Evolutionary conservation across 2,113 vertebrate species (phyloP), one percentile per base, ranked within the genome.

Genomic region (Sorex araneus): DNA sequence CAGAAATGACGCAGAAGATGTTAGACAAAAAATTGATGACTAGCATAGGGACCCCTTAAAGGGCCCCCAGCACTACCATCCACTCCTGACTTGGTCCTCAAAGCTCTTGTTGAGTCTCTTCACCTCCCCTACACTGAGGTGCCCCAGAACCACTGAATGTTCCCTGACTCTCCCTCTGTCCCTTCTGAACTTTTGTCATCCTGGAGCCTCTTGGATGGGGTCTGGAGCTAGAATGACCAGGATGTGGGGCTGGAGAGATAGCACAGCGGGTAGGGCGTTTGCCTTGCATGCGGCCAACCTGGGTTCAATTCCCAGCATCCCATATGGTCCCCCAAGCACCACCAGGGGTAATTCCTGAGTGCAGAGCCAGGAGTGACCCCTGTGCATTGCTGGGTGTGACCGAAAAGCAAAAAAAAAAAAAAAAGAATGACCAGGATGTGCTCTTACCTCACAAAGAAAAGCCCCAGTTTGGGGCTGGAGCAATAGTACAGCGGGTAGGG

Each of bases 391-490:
- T n/a, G n/a, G n/a, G n/a, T n/a, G n/a, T n/a, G n/a, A n/a, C n/a
- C n/a, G n/a, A n/a, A n/a, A n/a, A n/a, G n/a, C n/a, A n/a, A n/a
- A n/a, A n/a, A n/a, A n/a, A n/a, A n/a, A n/a, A n/a, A n/a, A n/a
- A n/a, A n/a, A n/a, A n/a, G 92, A 88, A 92, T 93, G 73, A 82
- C 94, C 69, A 40, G 40, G 40, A 40, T 40, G 40, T 40, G 40
- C 40, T 40, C 91, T 97, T 88, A 23, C 94, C 94, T 97, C 94
- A 73, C 95, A 91, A 92, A 94, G 34, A 4, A 40, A 40, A 40
- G 40, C 63, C 27, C 27, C 27, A 28, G 94, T 12, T 89, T 85
- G n/a, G n/a, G n/a, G n/a, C n/a, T n/a, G n/a, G n/a, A n/a, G n/a
- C n/a, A n/a, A n/a, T n/a, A n/a, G n/a, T n/a, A n/a, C n/a, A n/a